Evolutionary conservation across 2,888 invertebrate species (phyloP).

Genomic region (Scrobipalpa costella): DNA sequence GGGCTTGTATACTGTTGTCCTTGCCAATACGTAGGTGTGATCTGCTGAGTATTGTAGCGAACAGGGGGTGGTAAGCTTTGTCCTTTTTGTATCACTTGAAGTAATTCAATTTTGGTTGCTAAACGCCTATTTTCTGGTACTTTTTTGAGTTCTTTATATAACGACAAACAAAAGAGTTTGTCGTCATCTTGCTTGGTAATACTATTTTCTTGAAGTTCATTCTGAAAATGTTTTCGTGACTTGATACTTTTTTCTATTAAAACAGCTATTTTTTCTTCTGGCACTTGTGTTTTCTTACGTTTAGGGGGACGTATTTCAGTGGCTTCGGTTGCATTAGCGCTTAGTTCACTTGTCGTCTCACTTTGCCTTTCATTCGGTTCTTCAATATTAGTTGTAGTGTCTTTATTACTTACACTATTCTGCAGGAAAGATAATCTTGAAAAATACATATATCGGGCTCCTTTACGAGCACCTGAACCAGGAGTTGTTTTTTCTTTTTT

Average conservation of each 20-base stretch:
- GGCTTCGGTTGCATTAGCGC: slow-evolving; percentile 37
- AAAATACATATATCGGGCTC: slow-evolving; percentile 42
- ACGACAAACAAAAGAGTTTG: slow-evolving; percentile 45
- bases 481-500: slow-evolving; percentile 39
- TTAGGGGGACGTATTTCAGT: slow-evolving; percentile 39
- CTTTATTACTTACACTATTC: slow-evolving; percentile 39
- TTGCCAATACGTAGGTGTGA: slow-evolving; percentile 36
- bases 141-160: slow-evolving; percentile 42
- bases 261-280: slow-evolving; percentile 39
- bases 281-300: slow-evolving; percentile 37
- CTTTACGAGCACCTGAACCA: slow-evolving; percentile 38
- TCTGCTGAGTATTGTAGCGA: slow-evolving; percentile 39
- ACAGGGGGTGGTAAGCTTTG: slow-evolving; percentile 36
- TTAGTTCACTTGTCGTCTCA: too few species aligned
- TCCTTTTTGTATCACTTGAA: slow-evolving; percentile 39
- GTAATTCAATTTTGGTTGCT: slow-evolving; percentile 44
- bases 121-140: slow-evolving; percentile 42
- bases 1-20: too few species aligned
- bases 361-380: too few species aligned
- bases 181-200: slow-evolving; percentile 33
- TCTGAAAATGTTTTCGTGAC: slow-evolving; percentile 40
- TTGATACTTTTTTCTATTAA: slow-evolving; percentile 25
- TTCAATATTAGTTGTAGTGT: slow-evolving; percentile 39
- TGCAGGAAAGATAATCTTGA: slow-evolving; percentile 42
- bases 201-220: slow-evolving; percentile 37